Conservation (phyloP, 2,888 invertebrate species). For the Sycophila texana region DNA sequence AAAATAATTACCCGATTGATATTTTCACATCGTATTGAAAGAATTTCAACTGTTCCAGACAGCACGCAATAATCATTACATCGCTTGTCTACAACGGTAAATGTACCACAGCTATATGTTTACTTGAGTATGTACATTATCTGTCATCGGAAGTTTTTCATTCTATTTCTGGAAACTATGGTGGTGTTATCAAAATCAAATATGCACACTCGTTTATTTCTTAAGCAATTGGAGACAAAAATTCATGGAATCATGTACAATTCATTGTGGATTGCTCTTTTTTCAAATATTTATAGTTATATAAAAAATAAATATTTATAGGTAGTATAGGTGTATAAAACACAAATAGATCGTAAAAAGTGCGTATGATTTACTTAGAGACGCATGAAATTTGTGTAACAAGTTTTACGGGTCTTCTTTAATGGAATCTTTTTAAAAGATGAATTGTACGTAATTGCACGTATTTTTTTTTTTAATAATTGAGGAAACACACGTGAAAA, state of each 20-base stretch:
- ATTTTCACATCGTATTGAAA: conserved; percentile 39
- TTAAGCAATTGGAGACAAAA: background rate
- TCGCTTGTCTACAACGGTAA: conserved; percentile 62
- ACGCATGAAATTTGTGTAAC: background rate
- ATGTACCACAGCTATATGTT: conserved; percentile 61
- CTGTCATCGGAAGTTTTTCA: conserved; percentile 39
- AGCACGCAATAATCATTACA: conserved; percentile 62
- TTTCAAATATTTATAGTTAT: background rate
- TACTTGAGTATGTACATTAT: conserved; percentile 46
- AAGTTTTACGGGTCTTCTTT: no score
- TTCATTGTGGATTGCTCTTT: background rate
- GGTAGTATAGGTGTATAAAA: conserved; percentile 10
- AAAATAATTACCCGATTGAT: conserved; percentile 46
- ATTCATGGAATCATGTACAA: conserved; percentile 2
- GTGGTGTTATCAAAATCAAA: conserved; percentile 21
- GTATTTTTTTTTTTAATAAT: background rate
- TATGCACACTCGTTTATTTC: conserved; percentile 1
- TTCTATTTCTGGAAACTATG: conserved; percentile 15
- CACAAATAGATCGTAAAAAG: conserved; percentile 19
- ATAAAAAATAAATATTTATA: conserved; percentile 20
- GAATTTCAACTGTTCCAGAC: conserved; percentile 55
- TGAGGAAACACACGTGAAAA: conserved; percentile 6
- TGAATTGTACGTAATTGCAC: background rate
- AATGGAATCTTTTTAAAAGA: conserved; percentile 3
- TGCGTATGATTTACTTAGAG: conserved; percentile 2